A percentile compares a stretch with the other conserved stretches of the same genome.
phyloP scores from a whole-genome alignment of 2,888 invertebrate species.

The Nineta flava region DNA sequence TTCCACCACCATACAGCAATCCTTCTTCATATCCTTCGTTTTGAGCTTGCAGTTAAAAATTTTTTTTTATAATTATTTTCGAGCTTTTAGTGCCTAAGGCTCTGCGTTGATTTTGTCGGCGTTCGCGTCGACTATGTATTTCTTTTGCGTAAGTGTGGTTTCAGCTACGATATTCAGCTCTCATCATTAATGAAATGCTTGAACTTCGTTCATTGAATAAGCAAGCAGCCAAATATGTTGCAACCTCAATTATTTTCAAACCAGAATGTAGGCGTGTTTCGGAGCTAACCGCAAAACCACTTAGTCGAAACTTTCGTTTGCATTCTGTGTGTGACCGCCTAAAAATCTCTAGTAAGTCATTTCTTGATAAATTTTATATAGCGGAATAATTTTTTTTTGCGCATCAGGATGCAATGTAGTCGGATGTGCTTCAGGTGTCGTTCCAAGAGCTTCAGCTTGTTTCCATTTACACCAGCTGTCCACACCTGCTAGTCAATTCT shows the following conservation, averaged over 20 bases:
- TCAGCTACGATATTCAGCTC: constrained; percentile 11
- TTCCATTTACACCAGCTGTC: constrained; percentile 13
- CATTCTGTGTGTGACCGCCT: constrained; percentile 20
- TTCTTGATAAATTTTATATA: constrained; percentile 18
- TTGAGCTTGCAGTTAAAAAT: not conserved
- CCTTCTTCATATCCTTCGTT: not conserved
- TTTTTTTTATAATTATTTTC: too few relatives aligned
- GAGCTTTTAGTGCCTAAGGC: constrained; percentile 12
- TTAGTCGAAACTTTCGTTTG: constrained; percentile 15
- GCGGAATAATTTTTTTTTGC: constrained; percentile 14
- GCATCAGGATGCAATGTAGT: constrained; percentile 10
- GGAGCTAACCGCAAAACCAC: constrained; percentile 18
- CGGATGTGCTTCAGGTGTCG: constrained; percentile 10
- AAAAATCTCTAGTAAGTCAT: constrained; percentile 17
- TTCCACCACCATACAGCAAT: not conserved
- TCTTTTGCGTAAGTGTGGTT: too few relatives aligned
- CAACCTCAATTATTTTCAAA: constrained; percentile 10
- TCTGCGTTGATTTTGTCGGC: too few relatives aligned
- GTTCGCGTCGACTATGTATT: too few relatives aligned
- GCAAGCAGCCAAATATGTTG: constrained; percentile 9
- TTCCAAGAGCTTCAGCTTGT: constrained; percentile 6
- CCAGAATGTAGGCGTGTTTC: constrained; percentile 9
- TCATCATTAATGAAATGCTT: constrained; percentile 9
- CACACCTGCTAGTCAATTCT: constrained; percentile 9
- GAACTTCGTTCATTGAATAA: constrained; percentile 12